Conservation (phyloP, 64 coral and sea anemone species). For the Montipora capricornis region DNA sequence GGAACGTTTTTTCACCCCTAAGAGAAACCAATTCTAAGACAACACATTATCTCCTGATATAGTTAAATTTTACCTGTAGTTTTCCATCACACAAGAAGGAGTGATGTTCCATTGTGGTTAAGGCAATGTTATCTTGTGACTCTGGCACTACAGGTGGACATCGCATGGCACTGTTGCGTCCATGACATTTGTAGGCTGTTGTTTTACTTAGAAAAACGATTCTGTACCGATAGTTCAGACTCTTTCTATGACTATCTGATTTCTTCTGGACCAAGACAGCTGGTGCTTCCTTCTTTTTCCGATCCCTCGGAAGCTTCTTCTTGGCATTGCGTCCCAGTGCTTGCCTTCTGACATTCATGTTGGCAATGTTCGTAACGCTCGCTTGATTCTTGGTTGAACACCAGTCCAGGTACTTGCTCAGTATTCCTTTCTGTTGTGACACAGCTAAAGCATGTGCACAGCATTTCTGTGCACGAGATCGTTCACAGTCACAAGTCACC, state of each 20-base stretch:
- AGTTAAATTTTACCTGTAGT: constrained; percentile 14
- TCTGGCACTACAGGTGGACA: constrained; percentile 24
- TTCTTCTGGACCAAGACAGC: not conserved
- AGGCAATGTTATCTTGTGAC: constrained; percentile 12
- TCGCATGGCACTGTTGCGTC: constrained; percentile 28
- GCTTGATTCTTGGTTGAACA: not conserved
- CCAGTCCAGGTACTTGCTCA: constrained; percentile 18
- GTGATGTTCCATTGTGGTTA: constrained; percentile 36
- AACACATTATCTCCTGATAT: no score
- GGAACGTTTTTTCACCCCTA: no score
- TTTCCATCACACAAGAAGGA: constrained; percentile 25
- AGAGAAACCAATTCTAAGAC: no score
- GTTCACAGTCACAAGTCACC: constrained; percentile 19
- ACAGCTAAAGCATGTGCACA: constrained; percentile 11
- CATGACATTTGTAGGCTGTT: constrained; percentile 30
- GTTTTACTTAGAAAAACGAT: constrained; percentile 2
- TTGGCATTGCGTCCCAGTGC: constrained; percentile 21
- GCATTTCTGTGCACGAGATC: not conserved
- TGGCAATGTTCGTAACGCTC: constrained; percentile 13
- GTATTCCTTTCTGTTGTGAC: not conserved
- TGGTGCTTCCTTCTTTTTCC: not conserved
- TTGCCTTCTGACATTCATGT: constrained; percentile 39
- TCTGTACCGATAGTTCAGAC: constrained; percentile 4
- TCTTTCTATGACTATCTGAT: not conserved
- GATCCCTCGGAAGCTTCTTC: not conserved